phyloP scores from a whole-genome alignment of 1,140 invertebrate species.

The Ips typographus region DNA sequence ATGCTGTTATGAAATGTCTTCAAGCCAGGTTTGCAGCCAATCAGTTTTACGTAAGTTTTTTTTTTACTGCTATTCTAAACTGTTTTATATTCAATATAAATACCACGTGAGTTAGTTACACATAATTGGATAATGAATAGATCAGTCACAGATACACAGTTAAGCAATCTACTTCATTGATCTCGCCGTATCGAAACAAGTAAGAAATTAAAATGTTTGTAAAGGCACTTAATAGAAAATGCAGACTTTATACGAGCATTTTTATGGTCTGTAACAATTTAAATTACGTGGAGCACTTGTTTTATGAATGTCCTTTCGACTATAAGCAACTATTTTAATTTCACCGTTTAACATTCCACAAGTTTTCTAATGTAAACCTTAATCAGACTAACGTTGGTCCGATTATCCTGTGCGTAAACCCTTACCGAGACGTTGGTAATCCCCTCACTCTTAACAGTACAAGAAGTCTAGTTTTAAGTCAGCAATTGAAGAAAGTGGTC shows the following conservation, averaged over 20 bases:
- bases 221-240: too few relatives aligned
- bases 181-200: too few relatives aligned
- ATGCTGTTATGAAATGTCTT: slow-evolving; percentile 87
- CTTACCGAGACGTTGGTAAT: slow-evolving; percentile 84
- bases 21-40: slow-evolving; percentile 84
- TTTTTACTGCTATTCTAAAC: too few relatives aligned
- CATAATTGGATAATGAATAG: too few relatives aligned
- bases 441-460: slow-evolving; percentile 85
- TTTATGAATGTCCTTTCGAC: too few relatives aligned
- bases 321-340: too few relatives aligned
- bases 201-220: too few relatives aligned
- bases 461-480: slow-evolving; percentile 63
- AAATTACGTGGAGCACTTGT: neutral
- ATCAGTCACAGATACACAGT: too few relatives aligned
- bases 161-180: too few relatives aligned
- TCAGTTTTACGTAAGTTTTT: slow-evolving; percentile 81
- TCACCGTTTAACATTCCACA: neutral
- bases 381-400: slow-evolving; percentile 88
- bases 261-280: neutral
- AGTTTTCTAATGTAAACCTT: slow-evolving; percentile 45
- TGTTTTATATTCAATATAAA: too few relatives aligned
- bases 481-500: slow-evolving; percentile 82
- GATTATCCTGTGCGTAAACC: slow-evolving; percentile 85
- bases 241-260: too few relatives aligned
- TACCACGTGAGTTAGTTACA: too few relatives aligned